Percentiles rank a stretch among this genome's conserved stretches.
phyloP scores from a whole-genome alignment of 2,797 vertebrate species.

The Spheniscus humboldti region DNA sequence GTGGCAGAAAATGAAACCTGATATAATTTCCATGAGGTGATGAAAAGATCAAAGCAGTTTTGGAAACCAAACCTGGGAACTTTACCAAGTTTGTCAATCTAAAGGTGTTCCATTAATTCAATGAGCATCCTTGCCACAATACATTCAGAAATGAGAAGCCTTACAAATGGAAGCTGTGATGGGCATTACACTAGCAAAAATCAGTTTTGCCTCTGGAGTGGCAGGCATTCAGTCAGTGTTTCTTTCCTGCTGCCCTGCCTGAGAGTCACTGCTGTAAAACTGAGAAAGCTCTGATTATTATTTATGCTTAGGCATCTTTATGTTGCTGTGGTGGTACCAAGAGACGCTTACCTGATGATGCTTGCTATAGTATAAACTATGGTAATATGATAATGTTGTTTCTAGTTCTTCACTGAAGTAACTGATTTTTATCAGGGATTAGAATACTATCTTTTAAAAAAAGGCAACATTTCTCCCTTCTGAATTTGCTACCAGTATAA shows the following conservation, averaged over 20 bases:
- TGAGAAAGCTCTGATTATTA: not conserved
- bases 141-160: not conserved
- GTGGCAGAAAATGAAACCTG: constrained; percentile 1
- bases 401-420: not conserved
- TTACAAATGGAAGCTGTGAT: not conserved
- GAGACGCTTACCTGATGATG: not conserved
- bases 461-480: not conserved
- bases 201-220: not conserved
- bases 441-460: not conserved
- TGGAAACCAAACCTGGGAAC: not conserved
- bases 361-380: not conserved
- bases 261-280: not conserved
- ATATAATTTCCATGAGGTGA: not conserved
- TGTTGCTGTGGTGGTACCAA: not conserved
- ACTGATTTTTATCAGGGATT: not conserved
- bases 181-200: not conserved
- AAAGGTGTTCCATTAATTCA: not conserved
- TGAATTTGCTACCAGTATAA: not conserved
- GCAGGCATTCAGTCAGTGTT: not conserved
- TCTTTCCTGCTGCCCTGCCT: not conserved
- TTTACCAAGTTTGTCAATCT: not conserved
- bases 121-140: not conserved
- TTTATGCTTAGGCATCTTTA: not conserved
- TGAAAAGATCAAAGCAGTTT: not conserved
- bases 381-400: not conserved